These are phyloP conservation scores for Gavialis gangeticus DNA, from an alignment of 2,113 vertebrate species.

Conservation along the genomic window DNA sequence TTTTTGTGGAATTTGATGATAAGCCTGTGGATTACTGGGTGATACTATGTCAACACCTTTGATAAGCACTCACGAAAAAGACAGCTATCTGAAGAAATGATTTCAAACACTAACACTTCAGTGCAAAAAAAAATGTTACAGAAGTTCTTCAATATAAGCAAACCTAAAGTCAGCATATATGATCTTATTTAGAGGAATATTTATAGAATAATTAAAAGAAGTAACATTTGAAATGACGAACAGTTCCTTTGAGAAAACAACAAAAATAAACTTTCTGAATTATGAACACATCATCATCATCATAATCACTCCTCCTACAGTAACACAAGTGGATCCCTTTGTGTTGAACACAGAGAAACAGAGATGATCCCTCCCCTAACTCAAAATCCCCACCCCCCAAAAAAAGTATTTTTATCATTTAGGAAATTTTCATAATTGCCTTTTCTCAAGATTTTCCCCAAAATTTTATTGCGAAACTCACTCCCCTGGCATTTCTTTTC, in stretches of 20 bases:
- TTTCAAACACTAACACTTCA: slow-evolving; percentile 18
- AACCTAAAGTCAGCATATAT: neutral
- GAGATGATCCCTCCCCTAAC: neutral
- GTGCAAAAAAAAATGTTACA: neutral
- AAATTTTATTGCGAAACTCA: neutral
- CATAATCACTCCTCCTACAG: too few relatives aligned
- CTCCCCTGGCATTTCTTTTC: neutral
- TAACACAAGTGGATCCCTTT: neutral
- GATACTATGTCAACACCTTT: slow-evolving; percentile 65
- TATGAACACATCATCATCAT: neutral
- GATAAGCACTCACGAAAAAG: slow-evolving; percentile 25
- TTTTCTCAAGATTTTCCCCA: neutral
- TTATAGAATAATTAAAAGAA: neutral
- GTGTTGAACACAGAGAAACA: neutral
- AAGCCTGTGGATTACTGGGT: slow-evolving; percentile 78
- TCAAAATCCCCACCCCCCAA: neutral
- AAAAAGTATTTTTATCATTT: neutral
- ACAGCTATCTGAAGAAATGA: slow-evolving; percentile 13
- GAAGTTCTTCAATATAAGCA: neutral
- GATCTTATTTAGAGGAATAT: neutral
- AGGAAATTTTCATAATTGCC: neutral
- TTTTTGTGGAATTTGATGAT: slow-evolving; percentile 78
- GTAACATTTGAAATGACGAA: neutral
- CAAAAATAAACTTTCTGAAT: neutral
- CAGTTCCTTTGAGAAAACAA: neutral